These are phyloP conservation scores for Spea multiplicata DNA, from an alignment of 2,113 vertebrate genomes.

Conservation along the genomic window DNA sequence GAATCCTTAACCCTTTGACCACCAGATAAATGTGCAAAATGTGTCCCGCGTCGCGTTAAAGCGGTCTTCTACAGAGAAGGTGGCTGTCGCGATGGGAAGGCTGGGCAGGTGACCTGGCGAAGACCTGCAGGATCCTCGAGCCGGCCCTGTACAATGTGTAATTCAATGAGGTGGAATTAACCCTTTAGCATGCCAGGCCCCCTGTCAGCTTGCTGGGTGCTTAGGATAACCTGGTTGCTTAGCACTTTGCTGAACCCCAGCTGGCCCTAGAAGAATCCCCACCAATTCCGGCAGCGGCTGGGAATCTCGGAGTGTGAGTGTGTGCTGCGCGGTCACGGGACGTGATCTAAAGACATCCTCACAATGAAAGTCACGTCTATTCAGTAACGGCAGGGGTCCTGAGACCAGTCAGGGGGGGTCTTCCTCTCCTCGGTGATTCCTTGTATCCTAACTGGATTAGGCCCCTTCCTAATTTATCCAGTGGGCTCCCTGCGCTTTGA, in stretches of 20 bases:
- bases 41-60: too few relatives aligned
- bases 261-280: neutral
- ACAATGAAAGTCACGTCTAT: neutral
- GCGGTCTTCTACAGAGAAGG: too few relatives aligned
- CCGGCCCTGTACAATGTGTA: too few relatives aligned
- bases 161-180: too few relatives aligned
- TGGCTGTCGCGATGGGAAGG: too few relatives aligned
- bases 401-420: neutral
- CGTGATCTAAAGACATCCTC: slow-evolving; percentile 8
- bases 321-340: slow-evolving; percentile 7
- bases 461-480: neutral
- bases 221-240: neutral
- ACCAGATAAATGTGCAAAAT: neutral
- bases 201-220: neutral
- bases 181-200: too few relatives aligned
- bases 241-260: neutral
- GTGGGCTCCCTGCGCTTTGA: neutral
- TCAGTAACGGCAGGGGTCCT: neutral
- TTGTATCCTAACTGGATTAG: slow-evolving; percentile 14
- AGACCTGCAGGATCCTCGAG: too few relatives aligned
- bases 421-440: neutral
- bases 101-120: too few relatives aligned
- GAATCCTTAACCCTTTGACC: neutral
- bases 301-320: neutral
- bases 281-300: neutral